These are phyloP conservation scores for Drosophila ananassae DNA, from an alignment of 1,140 invertebrate genomes.

Conservation along the genomic window DNA sequence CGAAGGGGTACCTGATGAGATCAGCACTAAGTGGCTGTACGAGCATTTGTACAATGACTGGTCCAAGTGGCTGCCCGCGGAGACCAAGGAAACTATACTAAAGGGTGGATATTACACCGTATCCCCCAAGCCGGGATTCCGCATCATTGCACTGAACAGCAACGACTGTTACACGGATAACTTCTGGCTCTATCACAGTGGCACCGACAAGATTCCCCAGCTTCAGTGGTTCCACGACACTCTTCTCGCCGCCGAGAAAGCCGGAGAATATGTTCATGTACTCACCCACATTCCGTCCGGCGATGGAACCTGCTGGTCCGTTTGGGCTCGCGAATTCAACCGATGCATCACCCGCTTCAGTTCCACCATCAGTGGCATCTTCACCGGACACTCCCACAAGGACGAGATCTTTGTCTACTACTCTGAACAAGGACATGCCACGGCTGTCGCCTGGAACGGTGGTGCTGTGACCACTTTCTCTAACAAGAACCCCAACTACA, in stretches of 20 bases:
- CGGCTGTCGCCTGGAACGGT: constrained; percentile 90
- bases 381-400: constrained; percentile 92
- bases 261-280: constrained; percentile 91
- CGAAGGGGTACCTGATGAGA: constrained; percentile 48
- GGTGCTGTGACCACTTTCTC: constrained; percentile 89
- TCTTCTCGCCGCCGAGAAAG: constrained; percentile 89
- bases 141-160: constrained; percentile 90
- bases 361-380: constrained; percentile 89
- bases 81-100: constrained; percentile 86
- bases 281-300: constrained; percentile 93
- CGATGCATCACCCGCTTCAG: constrained; percentile 87
- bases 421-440: constrained; percentile 85
- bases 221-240: constrained; percentile 90
- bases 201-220: constrained; percentile 85
- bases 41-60: constrained; percentile 87
- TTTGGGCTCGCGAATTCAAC: constrained; percentile 88
- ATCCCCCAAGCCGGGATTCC: constrained; percentile 86
- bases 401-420: constrained; percentile 91
- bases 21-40: constrained; percentile 90
- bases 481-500: constrained; percentile 92
- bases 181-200: constrained; percentile 86
- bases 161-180: constrained; percentile 90
- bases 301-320: constrained; percentile 87
- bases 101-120: constrained; percentile 90
- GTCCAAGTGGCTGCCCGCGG: constrained; percentile 87